Conservation (phyloP, 2,113 vertebrate genomes). For the Nematolebias whitei region DNA sequence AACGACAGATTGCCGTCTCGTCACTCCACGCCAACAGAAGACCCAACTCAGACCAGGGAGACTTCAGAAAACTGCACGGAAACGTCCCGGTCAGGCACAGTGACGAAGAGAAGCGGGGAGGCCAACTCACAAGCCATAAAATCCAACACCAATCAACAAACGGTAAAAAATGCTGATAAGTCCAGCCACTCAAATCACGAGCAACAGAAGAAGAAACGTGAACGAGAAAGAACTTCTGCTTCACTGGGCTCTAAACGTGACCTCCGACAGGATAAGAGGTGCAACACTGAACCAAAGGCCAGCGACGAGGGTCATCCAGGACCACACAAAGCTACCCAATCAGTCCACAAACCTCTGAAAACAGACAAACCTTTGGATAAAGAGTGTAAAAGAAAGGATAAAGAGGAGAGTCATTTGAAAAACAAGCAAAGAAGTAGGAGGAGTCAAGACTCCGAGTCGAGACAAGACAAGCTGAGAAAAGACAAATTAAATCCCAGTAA, state of each 20-base stretch:
- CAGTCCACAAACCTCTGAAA: conserved; percentile 38
- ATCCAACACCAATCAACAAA: conserved; percentile 63
- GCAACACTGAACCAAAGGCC: conserved; percentile 75
- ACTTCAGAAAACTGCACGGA: conserved; percentile 79
- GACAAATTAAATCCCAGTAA: conserved; percentile 70
- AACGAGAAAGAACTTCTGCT: conserved; percentile 77
- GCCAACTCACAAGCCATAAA: conserved; percentile 45
- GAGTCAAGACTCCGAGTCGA: conserved; percentile 77
- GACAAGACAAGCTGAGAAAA: conserved; percentile 70
- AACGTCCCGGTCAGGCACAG: conserved; percentile 72
- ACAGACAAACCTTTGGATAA: conserved; percentile 82
- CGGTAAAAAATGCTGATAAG: conserved; percentile 27
- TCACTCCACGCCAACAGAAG: conserved; percentile 61
- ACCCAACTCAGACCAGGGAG: conserved; percentile 63
- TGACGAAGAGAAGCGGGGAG: conserved; percentile 48
- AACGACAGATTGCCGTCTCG: conserved; percentile 67
- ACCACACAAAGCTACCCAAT: conserved; percentile 75
- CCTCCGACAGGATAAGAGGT: conserved; percentile 78
- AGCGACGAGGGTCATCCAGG: conserved; percentile 84
- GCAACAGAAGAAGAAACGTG: conserved; percentile 81
- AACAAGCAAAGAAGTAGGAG: conserved; percentile 74
- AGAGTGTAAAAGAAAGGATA: conserved; percentile 76
- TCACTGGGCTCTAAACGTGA: conserved; percentile 77
- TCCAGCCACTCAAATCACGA: conserved; percentile 81
- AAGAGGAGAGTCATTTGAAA: conserved; percentile 64